Evolutionary conservation across 2,113 vertebrate genomes (phyloP).

Genomic region (Datnioides undecimradiatus): DNA sequence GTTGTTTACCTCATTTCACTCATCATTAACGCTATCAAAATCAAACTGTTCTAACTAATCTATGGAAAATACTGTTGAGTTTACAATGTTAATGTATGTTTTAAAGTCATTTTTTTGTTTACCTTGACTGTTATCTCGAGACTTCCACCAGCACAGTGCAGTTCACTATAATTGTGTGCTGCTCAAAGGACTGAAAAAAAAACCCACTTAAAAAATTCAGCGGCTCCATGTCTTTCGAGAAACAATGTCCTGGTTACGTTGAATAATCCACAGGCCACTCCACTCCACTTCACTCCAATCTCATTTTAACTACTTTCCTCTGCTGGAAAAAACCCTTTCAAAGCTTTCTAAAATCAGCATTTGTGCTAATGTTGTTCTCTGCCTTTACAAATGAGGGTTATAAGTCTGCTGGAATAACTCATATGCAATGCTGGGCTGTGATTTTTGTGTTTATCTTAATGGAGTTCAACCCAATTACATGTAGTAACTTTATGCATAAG

Average conservation of each 20-base stretch:
- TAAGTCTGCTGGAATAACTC: background rate
- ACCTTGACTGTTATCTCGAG: background rate
- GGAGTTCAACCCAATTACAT: too few species aligned
- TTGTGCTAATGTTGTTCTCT: background rate
- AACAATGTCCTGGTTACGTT: slow-evolving; percentile 34
- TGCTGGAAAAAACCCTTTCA: background rate
- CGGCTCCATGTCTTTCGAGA: slow-evolving; percentile 29
- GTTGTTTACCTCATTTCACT: slow-evolving; percentile 19
- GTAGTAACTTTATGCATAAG: background rate
- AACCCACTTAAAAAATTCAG: slow-evolving; percentile 46
- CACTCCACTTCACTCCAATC: slow-evolving; percentile 12
- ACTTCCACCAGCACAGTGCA: background rate
- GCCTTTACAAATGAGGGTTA: background rate
- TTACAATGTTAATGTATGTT: background rate
- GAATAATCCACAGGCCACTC: slow-evolving; percentile 39
- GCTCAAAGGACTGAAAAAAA: slow-evolving; percentile 12
- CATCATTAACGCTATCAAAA: background rate
- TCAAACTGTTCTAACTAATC: background rate
- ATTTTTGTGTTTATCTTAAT: background rate
- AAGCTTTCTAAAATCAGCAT: background rate
- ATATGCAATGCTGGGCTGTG: too few species aligned
- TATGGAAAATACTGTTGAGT: background rate
- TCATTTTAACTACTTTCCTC: background rate
- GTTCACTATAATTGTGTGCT: background rate
- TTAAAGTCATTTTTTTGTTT: background rate